These are phyloP conservation scores for Meda fulgida DNA, from an alignment of 2,797 vertebrate genomes.

Conservation along the genomic window DNA sequence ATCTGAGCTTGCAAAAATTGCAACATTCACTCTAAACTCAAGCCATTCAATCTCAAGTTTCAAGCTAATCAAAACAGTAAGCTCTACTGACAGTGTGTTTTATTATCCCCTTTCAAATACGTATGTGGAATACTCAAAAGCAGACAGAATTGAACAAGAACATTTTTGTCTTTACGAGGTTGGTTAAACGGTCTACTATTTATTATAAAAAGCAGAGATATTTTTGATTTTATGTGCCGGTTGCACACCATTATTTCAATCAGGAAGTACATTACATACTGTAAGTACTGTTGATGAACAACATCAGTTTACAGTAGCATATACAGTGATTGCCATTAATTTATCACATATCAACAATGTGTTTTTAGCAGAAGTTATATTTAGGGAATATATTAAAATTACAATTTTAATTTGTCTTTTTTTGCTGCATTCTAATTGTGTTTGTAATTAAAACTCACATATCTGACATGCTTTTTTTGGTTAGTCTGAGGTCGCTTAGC, in stretches of 20 bases:
- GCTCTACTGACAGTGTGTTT: conserved; percentile 28
- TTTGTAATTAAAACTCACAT: conserved; percentile 8
- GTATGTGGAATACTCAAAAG: background rate
- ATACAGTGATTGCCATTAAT: background rate
- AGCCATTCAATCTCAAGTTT: conserved; percentile 31
- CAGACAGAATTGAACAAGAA: conserved; percentile 3
- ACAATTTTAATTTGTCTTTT: too few relatives aligned
- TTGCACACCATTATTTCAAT: background rate
- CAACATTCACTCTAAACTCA: conserved; percentile 15
- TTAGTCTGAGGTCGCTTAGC: background rate
- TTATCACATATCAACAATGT: background rate
- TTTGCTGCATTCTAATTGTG: background rate
- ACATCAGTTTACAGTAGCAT: background rate
- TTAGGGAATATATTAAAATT: background rate
- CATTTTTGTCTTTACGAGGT: background rate
- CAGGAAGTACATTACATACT: background rate
- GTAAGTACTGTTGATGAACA: background rate
- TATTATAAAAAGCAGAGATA: background rate
- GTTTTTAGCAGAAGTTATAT: background rate
- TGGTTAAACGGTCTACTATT: conserved; percentile 6
- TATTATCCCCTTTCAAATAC: conserved; percentile 28
- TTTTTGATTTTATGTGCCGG: background rate
- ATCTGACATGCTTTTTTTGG: background rate
- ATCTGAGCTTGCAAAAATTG: background rate
- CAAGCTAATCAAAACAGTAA: conserved; percentile 40